These are phyloP conservation scores for Cosmopolites sordidus DNA, from an alignment of 2,888 invertebrate genomes.

Conservation along the genomic window DNA sequence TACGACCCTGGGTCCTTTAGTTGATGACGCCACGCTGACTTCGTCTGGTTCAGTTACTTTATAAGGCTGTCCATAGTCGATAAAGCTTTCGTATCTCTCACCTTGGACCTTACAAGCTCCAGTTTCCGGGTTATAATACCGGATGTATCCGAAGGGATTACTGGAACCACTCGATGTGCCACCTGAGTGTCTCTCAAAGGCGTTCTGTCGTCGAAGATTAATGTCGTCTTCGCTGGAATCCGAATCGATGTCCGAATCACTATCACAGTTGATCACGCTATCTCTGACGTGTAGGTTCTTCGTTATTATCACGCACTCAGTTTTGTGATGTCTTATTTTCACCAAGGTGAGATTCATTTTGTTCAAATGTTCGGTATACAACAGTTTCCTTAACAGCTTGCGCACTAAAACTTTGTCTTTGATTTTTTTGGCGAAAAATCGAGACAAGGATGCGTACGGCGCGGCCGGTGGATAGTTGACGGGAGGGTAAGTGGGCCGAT, in stretches of 20 bases:
- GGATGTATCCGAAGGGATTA: constrained; percentile 63
- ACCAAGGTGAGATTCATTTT: constrained; percentile 54
- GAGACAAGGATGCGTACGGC: constrained; percentile 73
- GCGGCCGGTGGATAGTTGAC: constrained; percentile 72
- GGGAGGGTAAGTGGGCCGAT: constrained; percentile 64
- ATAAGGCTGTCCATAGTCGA: constrained; percentile 47
- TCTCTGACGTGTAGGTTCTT: constrained; percentile 39
- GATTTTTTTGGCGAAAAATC: constrained; percentile 71
- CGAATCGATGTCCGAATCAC: constrained; percentile 50
- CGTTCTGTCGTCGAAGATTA: constrained; percentile 58
- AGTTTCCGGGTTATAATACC: constrained; percentile 57
- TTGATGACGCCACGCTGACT: constrained; percentile 4
- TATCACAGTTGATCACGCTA: constrained; percentile 45
- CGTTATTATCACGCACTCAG: constrained; percentile 47
- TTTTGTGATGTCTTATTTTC: constrained; percentile 52
- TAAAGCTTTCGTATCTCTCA: constrained; percentile 49
- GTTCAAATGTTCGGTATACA: constrained; percentile 61
- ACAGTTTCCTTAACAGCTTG: constrained; percentile 67
- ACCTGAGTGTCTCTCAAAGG: constrained; percentile 47
- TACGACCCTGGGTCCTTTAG: constrained; percentile 26
- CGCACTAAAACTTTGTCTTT: constrained; percentile 67
- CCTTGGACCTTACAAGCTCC: constrained; percentile 44
- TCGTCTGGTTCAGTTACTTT: constrained; percentile 13
- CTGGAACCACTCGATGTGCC: constrained; percentile 56
- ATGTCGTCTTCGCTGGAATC: constrained; percentile 45